Evolutionary conservation across 2,113 vertebrate species (phyloP), one percentile per base, ranked within the genome.

Genomic region (Otus sunia): DNA sequence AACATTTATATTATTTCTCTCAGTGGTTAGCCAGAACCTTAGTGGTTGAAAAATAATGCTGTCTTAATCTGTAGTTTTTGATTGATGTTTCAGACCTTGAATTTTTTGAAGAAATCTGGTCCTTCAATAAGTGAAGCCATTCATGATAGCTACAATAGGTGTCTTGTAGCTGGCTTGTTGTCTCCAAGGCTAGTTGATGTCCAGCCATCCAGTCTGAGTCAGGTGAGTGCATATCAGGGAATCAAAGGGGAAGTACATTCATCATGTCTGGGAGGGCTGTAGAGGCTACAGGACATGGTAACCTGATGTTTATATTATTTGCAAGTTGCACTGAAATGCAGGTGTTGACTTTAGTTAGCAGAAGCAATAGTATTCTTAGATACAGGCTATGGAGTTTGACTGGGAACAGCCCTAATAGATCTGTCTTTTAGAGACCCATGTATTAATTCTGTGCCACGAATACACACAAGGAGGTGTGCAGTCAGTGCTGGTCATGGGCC

Each of bases 121-220:
- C 98, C 98, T 67, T 99, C 97, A 67, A 98, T 99, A 96, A 99
- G 98, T 94, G 99, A 99, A 92, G 92, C 98, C 86, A 99, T 99
- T 96, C 98, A 95, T 63, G 98, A 98, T 86, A 98, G 98, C 95
- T 99, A 99, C 94, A 98, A 98, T 15, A 98, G 99, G 80, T 99
- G 99, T 97, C 99, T 99, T 93, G 97, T 99, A 95, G 99, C 99
- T 67, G 99, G 99, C 34, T 98, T 99, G 29, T 98, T 99, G 8
- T 99, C 99, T 83, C 98, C 99, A 85, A 99, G 99, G 84, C 98
- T 98, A 67, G 88, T 95, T 63, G 99, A 99, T 92, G 97, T 98
- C 50, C 99, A 99, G 64, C 98, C 98, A 88, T 99, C 99, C 93
- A 99, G 95, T 93, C 96, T 99, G 92, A 99, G 98, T 97, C 99